These are phyloP conservation scores for Drosophila ironensis DNA, from an alignment of 1,140 invertebrate species.

Conservation along the genomic window DNA sequence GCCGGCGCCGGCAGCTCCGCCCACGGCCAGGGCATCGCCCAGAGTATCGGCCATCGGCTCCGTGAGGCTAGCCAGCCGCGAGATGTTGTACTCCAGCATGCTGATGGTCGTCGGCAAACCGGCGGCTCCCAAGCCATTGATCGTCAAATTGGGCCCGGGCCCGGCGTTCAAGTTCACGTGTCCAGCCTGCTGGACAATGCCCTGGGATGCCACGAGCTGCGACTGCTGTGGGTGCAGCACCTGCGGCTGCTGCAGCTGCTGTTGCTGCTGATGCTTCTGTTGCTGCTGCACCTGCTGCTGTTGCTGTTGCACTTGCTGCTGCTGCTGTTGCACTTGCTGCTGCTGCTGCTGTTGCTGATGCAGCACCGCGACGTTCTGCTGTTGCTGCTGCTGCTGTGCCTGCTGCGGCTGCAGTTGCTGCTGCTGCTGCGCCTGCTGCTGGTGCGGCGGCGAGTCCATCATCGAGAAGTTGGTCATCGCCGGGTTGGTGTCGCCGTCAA, in stretches of 20 bases:
- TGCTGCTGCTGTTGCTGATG: constrained; percentile 36
- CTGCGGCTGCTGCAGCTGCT: constrained; percentile 34
- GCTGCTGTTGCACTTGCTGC: constrained; percentile 17
- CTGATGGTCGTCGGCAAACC: constrained; percentile 82
- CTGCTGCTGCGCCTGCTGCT: constrained; percentile 24
- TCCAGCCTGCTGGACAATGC: constrained; percentile 49
- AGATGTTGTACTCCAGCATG: constrained; percentile 92
- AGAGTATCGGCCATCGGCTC: constrained; percentile 84
- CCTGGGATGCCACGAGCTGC: constrained; percentile 51
- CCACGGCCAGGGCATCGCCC: constrained; percentile 80
- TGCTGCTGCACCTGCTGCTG: constrained; percentile 43
- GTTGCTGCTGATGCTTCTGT: constrained; percentile 24
- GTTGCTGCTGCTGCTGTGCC: constrained; percentile 55
- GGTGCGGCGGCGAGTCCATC: constrained; percentile 82
- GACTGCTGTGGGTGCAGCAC: constrained; percentile 23
- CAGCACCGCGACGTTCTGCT: constrained; percentile 18
- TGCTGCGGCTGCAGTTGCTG: constrained; percentile 69
- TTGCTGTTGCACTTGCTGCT: constrained; percentile 29
- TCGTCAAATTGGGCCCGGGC: constrained; percentile 26
- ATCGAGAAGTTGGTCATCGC: constrained; percentile 81
- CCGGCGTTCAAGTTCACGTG: constrained; percentile 59
- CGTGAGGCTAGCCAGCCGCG: constrained; percentile 90
- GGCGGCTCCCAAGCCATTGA: constrained; percentile 34
- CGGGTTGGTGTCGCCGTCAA: constrained; percentile 85
- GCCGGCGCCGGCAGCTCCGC: constrained; percentile 33